Percentiles rank a stretch among this genome's conserved stretches.
Conservation (phyloP, 2,888 invertebrate species). For the Polyploca ridens region DNA sequence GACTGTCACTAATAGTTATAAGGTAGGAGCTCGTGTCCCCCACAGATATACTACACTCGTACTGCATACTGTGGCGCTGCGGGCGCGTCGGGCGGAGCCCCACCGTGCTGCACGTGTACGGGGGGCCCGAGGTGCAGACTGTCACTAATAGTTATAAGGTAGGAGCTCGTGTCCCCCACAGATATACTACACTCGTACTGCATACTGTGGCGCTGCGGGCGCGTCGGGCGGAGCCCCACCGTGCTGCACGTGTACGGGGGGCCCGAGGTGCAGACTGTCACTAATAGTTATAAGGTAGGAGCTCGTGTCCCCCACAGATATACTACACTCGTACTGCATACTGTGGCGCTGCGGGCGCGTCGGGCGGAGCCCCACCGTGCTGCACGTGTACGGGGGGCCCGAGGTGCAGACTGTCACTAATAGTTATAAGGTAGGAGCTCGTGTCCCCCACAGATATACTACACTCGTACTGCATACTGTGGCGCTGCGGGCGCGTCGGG, state of each 20-base stretch:
- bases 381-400: slow-evolving; percentile 99
- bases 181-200: slow-evolving; percentile 69
- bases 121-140: slow-evolving; percentile 98
- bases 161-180: slow-evolving; percentile 50
- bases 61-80: slow-evolving; percentile 92
- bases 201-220: slow-evolving; percentile 92
- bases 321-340: slow-evolving; percentile 84
- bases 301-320: slow-evolving; percentile 57
- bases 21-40: slow-evolving; percentile 81
- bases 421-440: slow-evolving; percentile 90
- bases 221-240: slow-evolving; percentile 90
- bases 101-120: slow-evolving; percentile 98
- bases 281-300: slow-evolving; percentile 95
- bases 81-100: slow-evolving; percentile 87
- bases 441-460: slow-evolving; percentile 63
- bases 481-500: slow-evolving; percentile 84
- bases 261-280: slow-evolving; percentile 98
- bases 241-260: slow-evolving; percentile 99
- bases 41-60: slow-evolving; percentile 68
- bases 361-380: slow-evolving; percentile 93
- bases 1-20: slow-evolving; percentile 97
- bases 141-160: slow-evolving; percentile 98
- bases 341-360: slow-evolving; percentile 88
- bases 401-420: slow-evolving; percentile 99
- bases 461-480: slow-evolving; percentile 88